phyloP scores from a whole-genome alignment of 2,797 vertebrate species.

The Spheniscus humboldti region DNA sequence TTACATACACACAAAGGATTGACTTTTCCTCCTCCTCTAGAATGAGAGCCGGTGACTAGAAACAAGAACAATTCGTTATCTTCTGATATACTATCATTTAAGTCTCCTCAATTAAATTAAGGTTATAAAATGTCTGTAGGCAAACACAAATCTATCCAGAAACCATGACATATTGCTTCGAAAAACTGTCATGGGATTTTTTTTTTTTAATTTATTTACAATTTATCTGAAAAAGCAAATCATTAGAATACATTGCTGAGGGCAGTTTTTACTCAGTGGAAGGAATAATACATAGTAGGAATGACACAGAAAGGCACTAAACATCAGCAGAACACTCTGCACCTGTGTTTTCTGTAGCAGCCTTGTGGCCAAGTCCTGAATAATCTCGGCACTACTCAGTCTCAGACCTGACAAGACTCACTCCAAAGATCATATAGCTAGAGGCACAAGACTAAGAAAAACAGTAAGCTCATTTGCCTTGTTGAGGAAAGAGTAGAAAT shows the following conservation, averaged over 20 bases:
- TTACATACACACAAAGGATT: not conserved
- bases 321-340: not conserved
- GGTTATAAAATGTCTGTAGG: not conserved
- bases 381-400: not conserved
- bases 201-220: not conserved
- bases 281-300: not conserved
- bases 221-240: not conserved
- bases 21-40: not conserved
- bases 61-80: not conserved
- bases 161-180: not conserved
- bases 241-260: not conserved
- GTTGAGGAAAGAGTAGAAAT: not conserved
- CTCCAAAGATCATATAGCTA: not conserved
- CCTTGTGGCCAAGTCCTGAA: not conserved
- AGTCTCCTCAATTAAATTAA: not conserved
- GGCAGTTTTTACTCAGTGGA: not conserved
- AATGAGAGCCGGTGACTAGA: not conserved
- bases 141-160: not conserved
- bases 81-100: not conserved
- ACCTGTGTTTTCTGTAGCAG: not conserved
- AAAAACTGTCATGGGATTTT: not conserved
- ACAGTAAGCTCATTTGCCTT: not conserved
- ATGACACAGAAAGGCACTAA: not conserved
- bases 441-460: not conserved
- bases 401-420: not conserved